Evolutionary conservation across 2,888 invertebrate genomes (phyloP), one percentile per base, ranked within the genome.

Genomic region (Phyllotreta cruciferae): DNA sequence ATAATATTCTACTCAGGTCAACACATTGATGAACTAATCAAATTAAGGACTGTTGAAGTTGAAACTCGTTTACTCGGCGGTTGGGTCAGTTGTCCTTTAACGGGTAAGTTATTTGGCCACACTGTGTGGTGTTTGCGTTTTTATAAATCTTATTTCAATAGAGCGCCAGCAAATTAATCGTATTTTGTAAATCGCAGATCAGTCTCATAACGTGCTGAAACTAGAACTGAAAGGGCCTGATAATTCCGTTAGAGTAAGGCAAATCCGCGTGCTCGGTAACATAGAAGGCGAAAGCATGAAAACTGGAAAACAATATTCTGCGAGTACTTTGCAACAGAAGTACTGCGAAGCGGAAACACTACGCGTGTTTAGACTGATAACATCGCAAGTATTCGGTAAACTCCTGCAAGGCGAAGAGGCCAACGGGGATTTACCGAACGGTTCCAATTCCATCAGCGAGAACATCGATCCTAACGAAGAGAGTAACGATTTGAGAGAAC

Each of bases 341-440:
- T 91, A 93, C 75, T 93, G 96, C 72, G 97, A 97, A 81, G 86
- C 90, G 0, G 97, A 97, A 82, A 97, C 97, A 0, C 83, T 98
- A 42, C 85, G 93, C 68, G 96, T 98, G 0, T 98, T 98, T 80
- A 85, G 96, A 9, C 85, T 96, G 6, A 91, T 98, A 39, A 96
- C 96, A 0, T 90, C 93, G 47, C 94, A 94, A 86, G 93, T 96
- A 42, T 96, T 68, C 45, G 96, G 96, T 0, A 94, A 94, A 79
- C 83, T 96, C 3, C 88, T 96, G 62, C 87, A 90, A 70, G 90
- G 90, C 70, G 90, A 90, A 60, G 81, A 82, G 42, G 82, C 73
- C 14, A 60, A 56, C 6, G 68, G 66, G 34, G 78, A 78, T 50
- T 37, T 54, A 11, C 47, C 47, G 7, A 77, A 74, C 45, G 75